Percentiles rank a stretch among this genome's conserved stretches.
phyloP scores from a whole-genome alignment of 2,113 vertebrate species.

The Coracopsis vasa region DNA sequence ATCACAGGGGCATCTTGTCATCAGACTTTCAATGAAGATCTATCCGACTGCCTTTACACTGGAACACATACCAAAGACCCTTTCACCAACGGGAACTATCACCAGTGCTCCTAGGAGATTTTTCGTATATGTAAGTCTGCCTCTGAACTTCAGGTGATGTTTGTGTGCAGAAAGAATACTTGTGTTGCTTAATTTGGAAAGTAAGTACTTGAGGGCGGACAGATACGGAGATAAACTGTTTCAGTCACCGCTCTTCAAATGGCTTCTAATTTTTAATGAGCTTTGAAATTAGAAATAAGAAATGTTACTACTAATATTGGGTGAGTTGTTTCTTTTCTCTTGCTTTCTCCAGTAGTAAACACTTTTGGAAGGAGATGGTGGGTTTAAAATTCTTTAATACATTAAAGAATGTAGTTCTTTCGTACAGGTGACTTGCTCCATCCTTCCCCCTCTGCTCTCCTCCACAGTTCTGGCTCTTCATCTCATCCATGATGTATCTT shows the following conservation, averaged over 20 bases:
- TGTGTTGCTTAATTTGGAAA: not conserved
- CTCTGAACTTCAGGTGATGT: not conserved
- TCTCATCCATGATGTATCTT: not conserved
- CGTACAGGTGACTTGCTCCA: not conserved
- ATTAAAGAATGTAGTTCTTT: not conserved
- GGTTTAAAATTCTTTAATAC: not conserved
- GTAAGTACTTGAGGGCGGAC: not conserved
- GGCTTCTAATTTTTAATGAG: not conserved
- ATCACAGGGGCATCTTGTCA: no score
- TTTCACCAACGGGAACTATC: slow-evolving; percentile 85
- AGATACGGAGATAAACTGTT: not conserved
- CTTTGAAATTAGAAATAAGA: not conserved
- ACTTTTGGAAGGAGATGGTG: not conserved
- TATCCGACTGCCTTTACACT: no score
- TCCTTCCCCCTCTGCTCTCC: not conserved
- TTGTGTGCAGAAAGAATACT: not conserved
- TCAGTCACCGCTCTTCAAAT: not conserved
- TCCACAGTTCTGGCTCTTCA: not conserved
- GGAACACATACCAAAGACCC: slow-evolving; percentile 87
- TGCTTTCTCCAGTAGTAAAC: not conserved
- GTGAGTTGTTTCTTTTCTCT: not conserved
- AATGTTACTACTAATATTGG: not conserved
- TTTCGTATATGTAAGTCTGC: slow-evolving; percentile 84
- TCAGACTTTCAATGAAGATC: no score
- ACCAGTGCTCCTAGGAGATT: slow-evolving; percentile 88